Base-by-base conservation (phyloP, 2,113 vertebrate species). In the Lates calcarifer region DNA sequence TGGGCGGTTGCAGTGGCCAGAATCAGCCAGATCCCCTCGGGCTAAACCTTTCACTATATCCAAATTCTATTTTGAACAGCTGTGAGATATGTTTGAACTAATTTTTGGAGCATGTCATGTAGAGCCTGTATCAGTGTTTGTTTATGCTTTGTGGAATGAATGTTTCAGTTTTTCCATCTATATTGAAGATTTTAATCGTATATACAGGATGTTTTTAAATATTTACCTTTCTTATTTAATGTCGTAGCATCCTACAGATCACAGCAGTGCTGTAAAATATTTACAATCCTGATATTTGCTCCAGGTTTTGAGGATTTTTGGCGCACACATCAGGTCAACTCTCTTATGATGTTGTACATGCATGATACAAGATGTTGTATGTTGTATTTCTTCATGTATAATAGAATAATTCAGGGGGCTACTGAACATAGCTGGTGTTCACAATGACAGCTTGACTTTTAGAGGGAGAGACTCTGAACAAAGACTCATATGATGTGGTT, bases 401-500 rank as follows among this genome's bases (percentile, higher is more conserved):
- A 33, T 0, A 33, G 4, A 56, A 57, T 57, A 41, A 17, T 28
- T 10, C 1, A 41, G 33, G 29, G 28, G 20, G 41, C 1, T 3
- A 24, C 0, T 28, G 24, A 60, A 61, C 37, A 61, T n/a, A 65
- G 37, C 41, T 3, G 5, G 26, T 24, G 28, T 56, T 71, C 29
- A 49, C 12, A 51, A 58, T 41, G 39, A 61, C 53, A 85, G 20
- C n/a, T 45, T 77, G n/a, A 65, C 18, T 26, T 61, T 58, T 76
- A 18, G 67, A 78, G 39, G 13, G 31, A 56, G 73, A 66, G 24
- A 10, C 33, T 62, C 58, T 62, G 69, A 75, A 53, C 6, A 49
- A 86, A 74, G 76, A 80, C 53, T 57, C 55, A 17, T 53, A 65
- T 24, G 41, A 45, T 26, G 14, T 51, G 29, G 70, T 81, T 84